Evolutionary conservation across 1,140 invertebrate genomes (phyloP).

Genomic region (Atta cephalotes): DNA sequence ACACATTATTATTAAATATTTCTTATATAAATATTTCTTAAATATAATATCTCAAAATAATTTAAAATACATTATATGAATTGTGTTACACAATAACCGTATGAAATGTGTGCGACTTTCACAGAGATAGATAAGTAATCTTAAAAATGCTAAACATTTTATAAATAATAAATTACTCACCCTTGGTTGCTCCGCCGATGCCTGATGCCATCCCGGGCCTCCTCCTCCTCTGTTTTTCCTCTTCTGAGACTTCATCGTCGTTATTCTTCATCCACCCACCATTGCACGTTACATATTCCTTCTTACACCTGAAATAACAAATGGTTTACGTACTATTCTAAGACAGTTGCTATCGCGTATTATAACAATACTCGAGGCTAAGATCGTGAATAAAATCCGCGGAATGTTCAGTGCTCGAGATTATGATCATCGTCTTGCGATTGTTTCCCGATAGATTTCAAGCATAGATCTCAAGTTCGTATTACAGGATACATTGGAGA

Average conservation of each 20-base stretch:
- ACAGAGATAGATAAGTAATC: background rate
- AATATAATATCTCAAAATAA: background rate
- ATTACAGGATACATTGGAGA: too few species aligned
- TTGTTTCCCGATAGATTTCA: background rate
- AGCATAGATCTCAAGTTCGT: background rate
- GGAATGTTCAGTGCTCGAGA: background rate
- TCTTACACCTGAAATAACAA: background rate
- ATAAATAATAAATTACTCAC: background rate
- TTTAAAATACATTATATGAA: too few species aligned
- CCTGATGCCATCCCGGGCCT: background rate
- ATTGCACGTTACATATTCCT: background rate
- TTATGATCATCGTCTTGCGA: background rate
- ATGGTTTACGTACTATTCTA: background rate
- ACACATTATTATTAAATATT: background rate
- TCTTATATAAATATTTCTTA: slow-evolving; percentile 2
- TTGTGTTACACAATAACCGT: background rate
- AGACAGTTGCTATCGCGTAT: background rate
- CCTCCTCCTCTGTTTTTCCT: background rate
- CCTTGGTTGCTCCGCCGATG: background rate
- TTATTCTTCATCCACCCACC: background rate
- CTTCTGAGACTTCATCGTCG: background rate
- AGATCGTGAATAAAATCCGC: background rate
- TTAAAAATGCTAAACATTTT: background rate
- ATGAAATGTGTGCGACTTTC: background rate
- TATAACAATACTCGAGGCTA: background rate